Conservation (phyloP, 2,797 vertebrate species). For the Xenopus petersii region DNA sequence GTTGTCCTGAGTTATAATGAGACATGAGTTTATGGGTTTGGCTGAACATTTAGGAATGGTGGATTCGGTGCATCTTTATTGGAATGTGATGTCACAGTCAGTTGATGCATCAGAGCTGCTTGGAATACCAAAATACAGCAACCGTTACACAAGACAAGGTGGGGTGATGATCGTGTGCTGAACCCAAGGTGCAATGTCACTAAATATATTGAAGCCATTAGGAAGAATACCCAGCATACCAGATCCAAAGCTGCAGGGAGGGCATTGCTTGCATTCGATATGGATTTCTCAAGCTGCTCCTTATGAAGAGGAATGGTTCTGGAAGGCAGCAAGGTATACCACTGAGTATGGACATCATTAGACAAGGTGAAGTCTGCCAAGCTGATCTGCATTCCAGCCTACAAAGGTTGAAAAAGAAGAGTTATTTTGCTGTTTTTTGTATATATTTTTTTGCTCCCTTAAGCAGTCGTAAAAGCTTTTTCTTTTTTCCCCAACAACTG, state of each 20-base stretch:
- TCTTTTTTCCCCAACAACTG: background rate
- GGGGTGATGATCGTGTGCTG: no score
- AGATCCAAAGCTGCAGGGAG: slow-evolving; percentile 58
- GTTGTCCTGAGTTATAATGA: no score
- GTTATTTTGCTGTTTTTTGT: slow-evolving; percentile 7
- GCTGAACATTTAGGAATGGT: no score
- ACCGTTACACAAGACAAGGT: no score
- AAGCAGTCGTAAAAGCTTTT: slow-evolving; percentile 8
- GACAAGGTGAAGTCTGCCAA: slow-evolving; percentile 66
- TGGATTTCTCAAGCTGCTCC: slow-evolving; percentile 54
- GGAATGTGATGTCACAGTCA: no score
- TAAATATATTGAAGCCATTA: background rate
- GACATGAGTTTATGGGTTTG: no score
- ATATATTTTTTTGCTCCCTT: background rate
- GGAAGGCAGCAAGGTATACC: slow-evolving; percentile 72
- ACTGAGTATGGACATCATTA: slow-evolving; percentile 62
- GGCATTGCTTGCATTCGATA: slow-evolving; percentile 50
- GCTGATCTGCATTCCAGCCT: slow-evolving; percentile 74
- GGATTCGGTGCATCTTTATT: no score
- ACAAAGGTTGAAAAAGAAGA: slow-evolving; percentile 23
- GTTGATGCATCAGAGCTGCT: no score
- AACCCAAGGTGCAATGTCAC: no score
- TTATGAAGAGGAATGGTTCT: slow-evolving; percentile 58
- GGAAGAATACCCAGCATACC: slow-evolving; percentile 58
- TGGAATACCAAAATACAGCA: no score